Base-by-base conservation (phyloP, 2,113 vertebrate genomes). In the Grantiella picta region DNA sequence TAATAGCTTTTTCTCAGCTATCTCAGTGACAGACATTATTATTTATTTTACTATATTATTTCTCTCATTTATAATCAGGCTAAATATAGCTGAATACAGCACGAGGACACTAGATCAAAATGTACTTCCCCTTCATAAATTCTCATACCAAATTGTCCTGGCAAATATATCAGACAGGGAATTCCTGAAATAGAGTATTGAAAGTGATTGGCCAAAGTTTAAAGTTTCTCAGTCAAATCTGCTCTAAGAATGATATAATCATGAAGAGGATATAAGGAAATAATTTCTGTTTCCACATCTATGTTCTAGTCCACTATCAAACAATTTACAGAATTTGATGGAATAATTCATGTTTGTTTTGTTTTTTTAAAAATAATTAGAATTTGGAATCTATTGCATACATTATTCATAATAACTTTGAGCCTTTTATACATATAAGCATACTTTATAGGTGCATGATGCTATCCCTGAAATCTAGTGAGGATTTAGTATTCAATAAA, bases 11-110 rank as follows among this genome's bases (percentile, higher is more conserved):
- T 23, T 49, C 15, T 65, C 59, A 70, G 45, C 23, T 80, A 36
- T 16, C 83, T 35, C 23, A 76, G 33, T 52, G 63, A 52, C 33
- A 79, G 29, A 45, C 2, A 63, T 31, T 21, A 66, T 57, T 85
- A 90, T 93, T 70, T 21, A 69, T 65, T 82, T 60, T 50, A 89
- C 87, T 24, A 54, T 31, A 87, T 79, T 44, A 64, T 86, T 85
- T 76, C 17, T 69, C 31, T 29, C 10, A 69, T 80, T 86, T 65
- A 86, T 88, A 73, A 68, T 81, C 20, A 71, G 40, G 56, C 52
- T 86, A 94, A 87, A 89, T 83, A 77, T 72, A 94, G 91, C 68
- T 69, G 80, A 94, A 82, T 75, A 68, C 17, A 75, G 54, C 27
- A 70, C 19, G 56, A 88, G 88, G 66, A 86, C 29, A 81, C 20